Percentiles rank a stretch among this genome's conserved stretches.
Conservation (phyloP, 1,140 invertebrate species). For the Drosophila pseudoananassae region DNA sequence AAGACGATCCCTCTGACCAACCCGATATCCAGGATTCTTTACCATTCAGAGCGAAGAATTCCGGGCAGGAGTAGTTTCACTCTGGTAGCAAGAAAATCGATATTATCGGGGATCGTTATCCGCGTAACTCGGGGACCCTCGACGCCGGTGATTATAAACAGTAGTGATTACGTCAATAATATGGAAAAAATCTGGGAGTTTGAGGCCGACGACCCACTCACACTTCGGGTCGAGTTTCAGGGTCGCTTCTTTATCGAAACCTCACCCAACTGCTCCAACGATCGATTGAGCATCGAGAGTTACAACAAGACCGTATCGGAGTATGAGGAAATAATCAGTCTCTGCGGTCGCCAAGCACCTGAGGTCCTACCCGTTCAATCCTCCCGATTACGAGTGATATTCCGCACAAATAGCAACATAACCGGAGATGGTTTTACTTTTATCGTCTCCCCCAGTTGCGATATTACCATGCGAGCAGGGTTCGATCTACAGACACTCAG, state of each 20-base stretch:
- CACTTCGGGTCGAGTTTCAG: conserved; percentile 85
- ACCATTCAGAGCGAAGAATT: conserved; percentile 41
- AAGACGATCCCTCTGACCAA: conserved; percentile 27
- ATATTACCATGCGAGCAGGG: conserved; percentile 87
- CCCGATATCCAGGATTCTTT: conserved; percentile 18
- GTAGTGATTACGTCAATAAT: conserved; percentile 84
- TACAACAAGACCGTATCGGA: conserved; percentile 64
- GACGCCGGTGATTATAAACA: conserved; percentile 30
- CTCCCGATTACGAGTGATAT: conserved; percentile 88
- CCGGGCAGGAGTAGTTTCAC: conserved; percentile 24
- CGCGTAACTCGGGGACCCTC: conserved; percentile 5
- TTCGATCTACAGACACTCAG: conserved; percentile 80
- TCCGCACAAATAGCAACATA: conserved; percentile 88
- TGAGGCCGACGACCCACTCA: conserved; percentile 86
- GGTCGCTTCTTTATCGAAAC: conserved; percentile 90
- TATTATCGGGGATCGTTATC: background rate
- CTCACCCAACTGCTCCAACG: conserved; percentile 89
- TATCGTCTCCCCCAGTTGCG: conserved; percentile 87
- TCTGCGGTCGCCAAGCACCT: conserved; percentile 90
- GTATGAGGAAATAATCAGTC: conserved; percentile 86
- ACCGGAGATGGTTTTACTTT: conserved; percentile 90
- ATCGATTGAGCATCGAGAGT: conserved; percentile 88
- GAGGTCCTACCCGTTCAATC: conserved; percentile 87
- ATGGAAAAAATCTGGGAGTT: conserved; percentile 92
- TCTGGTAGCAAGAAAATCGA: background rate